Percentiles rank a stretch among this genome's conserved stretches.
These are phyloP conservation scores for Myotis vivesi DNA, from an alignment of 2,797 vertebrate genomes.

Conservation along the genomic window DNA sequence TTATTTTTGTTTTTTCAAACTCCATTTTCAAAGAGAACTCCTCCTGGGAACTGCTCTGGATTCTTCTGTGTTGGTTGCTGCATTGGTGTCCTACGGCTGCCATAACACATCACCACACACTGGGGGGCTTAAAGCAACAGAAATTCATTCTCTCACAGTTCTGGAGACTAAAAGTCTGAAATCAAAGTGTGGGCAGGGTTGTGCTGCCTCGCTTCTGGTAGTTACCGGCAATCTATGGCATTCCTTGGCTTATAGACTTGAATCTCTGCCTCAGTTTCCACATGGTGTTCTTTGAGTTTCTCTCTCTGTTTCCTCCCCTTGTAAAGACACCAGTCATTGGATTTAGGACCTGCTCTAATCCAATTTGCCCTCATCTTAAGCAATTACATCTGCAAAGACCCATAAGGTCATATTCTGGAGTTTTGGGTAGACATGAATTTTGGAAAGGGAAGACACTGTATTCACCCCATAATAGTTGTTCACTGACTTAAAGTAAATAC, in stretches of 20 bases:
- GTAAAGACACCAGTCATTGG: neutral
- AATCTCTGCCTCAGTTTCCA: neutral
- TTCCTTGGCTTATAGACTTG: neutral
- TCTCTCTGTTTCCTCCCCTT: neutral
- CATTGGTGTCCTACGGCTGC: neutral
- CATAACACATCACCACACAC: neutral
- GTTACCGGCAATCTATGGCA: neutral
- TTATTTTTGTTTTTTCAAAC: conserved; percentile 10
- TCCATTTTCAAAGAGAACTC: neutral
- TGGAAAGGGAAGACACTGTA: neutral
- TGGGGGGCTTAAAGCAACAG: neutral
- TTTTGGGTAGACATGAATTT: neutral
- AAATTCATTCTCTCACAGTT: neutral
- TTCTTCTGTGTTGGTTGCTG: neutral
- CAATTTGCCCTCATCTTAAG: neutral
- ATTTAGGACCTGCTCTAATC: neutral
- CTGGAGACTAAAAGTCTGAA: neutral
- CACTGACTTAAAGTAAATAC: neutral
- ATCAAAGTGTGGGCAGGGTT: neutral
- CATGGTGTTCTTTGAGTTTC: neutral
- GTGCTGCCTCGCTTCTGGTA: neutral
- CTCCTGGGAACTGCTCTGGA: neutral
- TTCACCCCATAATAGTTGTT: neutral
- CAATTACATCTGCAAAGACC: neutral
- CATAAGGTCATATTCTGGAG: neutral